phyloP scores from a whole-genome alignment of 1,140 invertebrate species.

The Hetaerina americana region DNA sequence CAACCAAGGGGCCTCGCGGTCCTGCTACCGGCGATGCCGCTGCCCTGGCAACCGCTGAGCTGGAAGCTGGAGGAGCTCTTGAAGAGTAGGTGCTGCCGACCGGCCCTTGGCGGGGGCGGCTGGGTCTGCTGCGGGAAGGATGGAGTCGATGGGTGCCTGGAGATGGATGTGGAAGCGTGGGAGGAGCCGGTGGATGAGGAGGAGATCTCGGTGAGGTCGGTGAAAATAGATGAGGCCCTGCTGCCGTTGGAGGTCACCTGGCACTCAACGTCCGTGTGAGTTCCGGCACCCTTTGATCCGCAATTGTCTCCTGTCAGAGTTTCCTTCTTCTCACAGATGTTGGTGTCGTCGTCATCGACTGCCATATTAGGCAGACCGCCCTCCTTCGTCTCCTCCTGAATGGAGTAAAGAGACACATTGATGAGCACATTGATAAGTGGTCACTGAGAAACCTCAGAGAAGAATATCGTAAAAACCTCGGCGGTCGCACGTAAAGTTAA shows the following conservation, averaged over 20 bases:
- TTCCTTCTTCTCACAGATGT: not conserved
- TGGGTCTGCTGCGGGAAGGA: conserved; percentile 9
- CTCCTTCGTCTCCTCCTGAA: no score
- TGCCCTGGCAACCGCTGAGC: not conserved
- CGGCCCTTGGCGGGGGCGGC: conserved; percentile 14
- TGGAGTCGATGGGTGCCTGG: conserved; percentile 9
- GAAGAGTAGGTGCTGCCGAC: conserved; percentile 10
- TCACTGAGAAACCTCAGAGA: no score
- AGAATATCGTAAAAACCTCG: no score
- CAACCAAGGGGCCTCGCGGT: no score
- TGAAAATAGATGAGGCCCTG: not conserved
- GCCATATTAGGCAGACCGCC: no score
- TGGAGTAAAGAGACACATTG: no score
- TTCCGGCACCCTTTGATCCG: no score
- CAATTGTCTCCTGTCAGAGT: no score
- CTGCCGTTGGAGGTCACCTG: not conserved
- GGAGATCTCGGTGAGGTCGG: not conserved
- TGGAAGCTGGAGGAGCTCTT: not conserved
- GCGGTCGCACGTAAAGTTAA: no score
- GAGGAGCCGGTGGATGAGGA: conserved; percentile 12
- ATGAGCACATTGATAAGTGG: no score
- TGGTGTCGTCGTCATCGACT: not conserved
- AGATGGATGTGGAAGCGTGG: conserved; percentile 10
- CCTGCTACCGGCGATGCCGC: not conserved
- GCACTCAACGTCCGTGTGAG: no score